These are phyloP conservation scores for Lepidocyrtinus sp. DNA, from an alignment of 2,888 invertebrate genomes.

Conservation along the genomic window DNA sequence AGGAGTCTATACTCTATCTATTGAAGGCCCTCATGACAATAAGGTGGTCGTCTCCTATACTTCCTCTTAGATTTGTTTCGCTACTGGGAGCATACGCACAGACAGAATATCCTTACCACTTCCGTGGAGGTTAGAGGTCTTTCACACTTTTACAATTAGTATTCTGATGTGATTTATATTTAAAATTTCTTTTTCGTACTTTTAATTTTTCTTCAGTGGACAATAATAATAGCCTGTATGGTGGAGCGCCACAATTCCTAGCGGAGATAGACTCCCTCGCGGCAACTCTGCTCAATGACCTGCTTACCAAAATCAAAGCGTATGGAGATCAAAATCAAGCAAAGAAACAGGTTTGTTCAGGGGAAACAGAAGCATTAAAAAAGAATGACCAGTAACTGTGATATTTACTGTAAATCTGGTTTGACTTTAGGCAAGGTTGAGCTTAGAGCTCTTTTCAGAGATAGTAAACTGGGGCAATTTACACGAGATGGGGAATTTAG, in stretches of 20 bases:
- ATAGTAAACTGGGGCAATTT: slow-evolving; percentile 73
- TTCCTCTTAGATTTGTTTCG: slow-evolving; percentile 60
- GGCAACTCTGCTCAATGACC: slow-evolving; percentile 82
- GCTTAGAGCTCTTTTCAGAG: slow-evolving; percentile 77
- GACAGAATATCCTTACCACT: slow-evolving; percentile 88
- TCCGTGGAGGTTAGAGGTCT: slow-evolving; percentile 80
- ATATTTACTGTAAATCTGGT: neutral
- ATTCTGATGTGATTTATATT: neutral
- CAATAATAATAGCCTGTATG: slow-evolving; percentile 94
- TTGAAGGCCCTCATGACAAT: slow-evolving; percentile 64
- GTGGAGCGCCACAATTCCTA: slow-evolving; percentile 89
- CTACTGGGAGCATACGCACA: slow-evolving; percentile 79
- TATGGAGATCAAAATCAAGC: slow-evolving; percentile 79
- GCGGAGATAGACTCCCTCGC: slow-evolving; percentile 79
- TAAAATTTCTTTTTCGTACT: too few relatives aligned
- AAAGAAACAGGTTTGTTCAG: slow-evolving; percentile 76
- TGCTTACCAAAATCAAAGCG: slow-evolving; percentile 80
- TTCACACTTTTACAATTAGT: neutral
- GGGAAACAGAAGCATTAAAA: neutral
- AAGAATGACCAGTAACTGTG: neutral
- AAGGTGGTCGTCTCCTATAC: slow-evolving; percentile 58
- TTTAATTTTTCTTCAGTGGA: slow-evolving; percentile 80
- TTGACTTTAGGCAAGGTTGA: slow-evolving; percentile 77
- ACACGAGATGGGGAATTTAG: slow-evolving; percentile 79
- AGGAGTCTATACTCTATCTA: slow-evolving; percentile 66